Base-by-base conservation (phyloP, 1,140 invertebrate genomes). In the Apis dorsata region DNA sequence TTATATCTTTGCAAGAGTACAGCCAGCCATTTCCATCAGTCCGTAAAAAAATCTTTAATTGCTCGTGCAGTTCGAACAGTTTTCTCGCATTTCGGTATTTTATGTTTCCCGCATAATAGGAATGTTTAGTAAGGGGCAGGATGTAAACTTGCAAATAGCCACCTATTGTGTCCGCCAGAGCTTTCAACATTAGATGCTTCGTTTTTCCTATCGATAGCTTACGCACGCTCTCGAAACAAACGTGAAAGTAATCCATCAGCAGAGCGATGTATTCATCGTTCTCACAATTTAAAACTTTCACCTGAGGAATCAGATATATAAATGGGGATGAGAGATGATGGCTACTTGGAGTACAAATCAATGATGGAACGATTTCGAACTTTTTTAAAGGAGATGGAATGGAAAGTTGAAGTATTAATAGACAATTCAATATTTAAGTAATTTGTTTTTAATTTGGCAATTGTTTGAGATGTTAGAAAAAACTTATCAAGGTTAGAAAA, bases 61-160 rank as follows among this genome's bases (percentile, higher is more conserved):
- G 93, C 24, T 95, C 94, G 80, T 93, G 95, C 28, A 95, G 93
- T 62, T 95, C 93, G 78, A 95, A 94, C 8, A 95, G 84, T 74
- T 94, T 92, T 83, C 93, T 93, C 55, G 94, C 94, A 80, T 94
- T 94, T 55, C 90, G 91, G 87, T 94, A 95, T 68, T 95, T 92
- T 28, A 96, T 92, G 79, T 95, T 94, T 1, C 95, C 95, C 17
- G 95, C 94, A 77, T 96, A 96, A 89, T 95, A 96, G 9, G 95
- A 94, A 83, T 94, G 94, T 85, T 93, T 94, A 5, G 94, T 94
- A 4, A 94, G 88, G 8, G 95, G 95, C 49, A 96, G 86, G 53
- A 95, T 90, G 85, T 95, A 94, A 81, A 92, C 93, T 73, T 94
- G 93, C 74, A 96, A 88, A 90, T 95, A 95, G 62, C 94, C 95